Percentiles rank a stretch among this genome's conserved stretches.
Conservation (phyloP, 2,113 vertebrate species). For the Poeciliopsis retropinna region DNA sequence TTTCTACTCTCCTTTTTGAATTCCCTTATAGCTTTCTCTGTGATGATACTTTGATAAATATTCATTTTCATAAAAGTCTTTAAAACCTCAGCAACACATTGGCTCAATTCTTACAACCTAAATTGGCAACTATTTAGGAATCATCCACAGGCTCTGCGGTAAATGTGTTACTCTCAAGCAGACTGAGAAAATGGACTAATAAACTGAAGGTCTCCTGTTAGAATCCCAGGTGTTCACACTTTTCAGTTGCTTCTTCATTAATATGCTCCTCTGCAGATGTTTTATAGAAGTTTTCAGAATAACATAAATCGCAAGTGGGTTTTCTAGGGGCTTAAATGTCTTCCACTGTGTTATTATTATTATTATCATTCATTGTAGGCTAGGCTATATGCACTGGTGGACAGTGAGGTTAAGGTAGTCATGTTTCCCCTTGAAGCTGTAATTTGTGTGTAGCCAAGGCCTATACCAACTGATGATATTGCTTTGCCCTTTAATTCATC, state of each 20-base stretch:
- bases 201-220: slow-evolving; percentile 46
- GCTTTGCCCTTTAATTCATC: slow-evolving; percentile 80
- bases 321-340: slow-evolving; percentile 62
- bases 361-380: slow-evolving; percentile 73
- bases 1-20: background rate
- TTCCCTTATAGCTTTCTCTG: background rate
- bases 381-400: slow-evolving; percentile 65
- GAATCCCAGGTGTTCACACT: slow-evolving; percentile 68
- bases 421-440: slow-evolving; percentile 74
- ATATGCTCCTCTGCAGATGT: slow-evolving; percentile 60
- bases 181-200: slow-evolving; percentile 47
- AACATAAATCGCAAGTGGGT: slow-evolving; percentile 61
- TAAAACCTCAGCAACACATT: background rate
- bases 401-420: slow-evolving; percentile 74
- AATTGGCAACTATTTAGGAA: slow-evolving; percentile 1
- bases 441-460: slow-evolving; percentile 75
- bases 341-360: slow-evolving; percentile 69
- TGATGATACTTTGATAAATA: background rate
- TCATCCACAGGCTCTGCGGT: slow-evolving; percentile 27
- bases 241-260: slow-evolving; percentile 55
- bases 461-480: slow-evolving; percentile 81
- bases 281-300: slow-evolving; percentile 58
- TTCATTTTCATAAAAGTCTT: background rate
- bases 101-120: background rate
- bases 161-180: slow-evolving; percentile 29